Base-by-base conservation (phyloP, 2,113 vertebrate species). In the Acrocephalus kingi region DNA sequence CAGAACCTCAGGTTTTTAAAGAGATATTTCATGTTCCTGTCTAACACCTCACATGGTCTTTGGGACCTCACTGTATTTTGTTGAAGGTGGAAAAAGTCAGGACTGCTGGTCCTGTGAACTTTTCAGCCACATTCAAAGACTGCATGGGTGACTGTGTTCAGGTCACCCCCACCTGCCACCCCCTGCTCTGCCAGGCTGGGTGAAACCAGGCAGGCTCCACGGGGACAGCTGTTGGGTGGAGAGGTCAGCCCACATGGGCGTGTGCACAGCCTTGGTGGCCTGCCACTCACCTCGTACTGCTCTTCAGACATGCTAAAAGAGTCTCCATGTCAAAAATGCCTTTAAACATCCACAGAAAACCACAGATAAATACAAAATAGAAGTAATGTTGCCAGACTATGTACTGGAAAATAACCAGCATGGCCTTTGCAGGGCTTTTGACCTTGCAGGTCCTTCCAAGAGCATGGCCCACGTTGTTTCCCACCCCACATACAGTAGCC, bases 391-490 rank as follows among this genome's bases (percentile, higher is more conserved):
- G 62, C 13, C 25, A 35, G 52, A 8, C 17, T 59, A 3, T 28
- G 21, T 11, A 19, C 30, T 11, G 28, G 58, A 37, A 75, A 71
- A 39, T 6, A 82, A 25, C 46, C 30, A 46, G 27, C 28, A 3
- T 11, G 61, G 78, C 14, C 54, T 91, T 61, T 48, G 62, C 69
- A 52, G 45, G 51, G 46, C 10, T 87, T 75, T 78, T 78, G 87
- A 97, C 96, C 93, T 97, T 97, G 81, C 81, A 90, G 94, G 45
- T 91, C 87, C 77, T 77, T 90, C 84, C 74, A 61, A 18, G 64
- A 91, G 54, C 11, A 39, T 74, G 71, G 56, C 58, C 85, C 92
- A 75, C 12, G 8, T 61, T 7, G 0, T 84, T 83, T 89, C 86
- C 89, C 71, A 80, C 66, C 45, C 78, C 84, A 91, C 14, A 19